A percentile compares a stretch with the other conserved stretches of the same genome.
These are phyloP conservation scores for Alouatta palliata DNA, from an alignment of 2,113 vertebrate genomes.

Conservation along the genomic window DNA sequence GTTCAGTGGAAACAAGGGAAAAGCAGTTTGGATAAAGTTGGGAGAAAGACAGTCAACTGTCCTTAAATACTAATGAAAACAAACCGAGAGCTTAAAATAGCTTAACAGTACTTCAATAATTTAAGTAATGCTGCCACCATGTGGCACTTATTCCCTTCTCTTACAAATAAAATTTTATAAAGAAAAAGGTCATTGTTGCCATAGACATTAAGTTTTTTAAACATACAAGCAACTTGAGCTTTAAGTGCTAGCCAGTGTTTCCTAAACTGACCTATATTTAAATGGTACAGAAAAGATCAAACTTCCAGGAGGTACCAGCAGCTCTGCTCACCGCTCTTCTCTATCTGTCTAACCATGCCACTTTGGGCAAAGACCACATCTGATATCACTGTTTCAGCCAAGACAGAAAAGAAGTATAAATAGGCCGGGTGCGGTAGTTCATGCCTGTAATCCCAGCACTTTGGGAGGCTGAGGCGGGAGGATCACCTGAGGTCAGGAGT, in stretches of 20 bases:
- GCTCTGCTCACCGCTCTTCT: too few species aligned
- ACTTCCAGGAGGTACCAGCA: background rate
- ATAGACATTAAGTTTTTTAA: background rate
- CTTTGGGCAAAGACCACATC: background rate
- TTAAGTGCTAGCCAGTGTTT: background rate
- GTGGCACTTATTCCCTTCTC: constrained; percentile 50
- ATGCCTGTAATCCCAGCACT: too few species aligned
- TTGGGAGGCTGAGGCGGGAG: too few species aligned
- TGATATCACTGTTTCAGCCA: background rate
- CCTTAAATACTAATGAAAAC: background rate
- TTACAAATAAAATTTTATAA: background rate
- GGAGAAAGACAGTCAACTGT: background rate
- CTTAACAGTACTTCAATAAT: background rate
- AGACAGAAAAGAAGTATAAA: background rate
- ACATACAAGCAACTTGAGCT: background rate
- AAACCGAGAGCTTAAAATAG: background rate
- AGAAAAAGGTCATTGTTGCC: background rate
- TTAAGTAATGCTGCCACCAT: constrained; percentile 72
- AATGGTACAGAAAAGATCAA: background rate
- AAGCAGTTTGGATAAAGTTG: background rate
- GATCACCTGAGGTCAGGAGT: too few species aligned
- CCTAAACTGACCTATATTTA: background rate
- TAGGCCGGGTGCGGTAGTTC: too few species aligned
- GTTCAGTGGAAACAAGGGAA: background rate
- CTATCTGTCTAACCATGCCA: background rate